Base-by-base conservation (phyloP, 1,140 invertebrate genomes). In the Neodiprion virginianus region DNA sequence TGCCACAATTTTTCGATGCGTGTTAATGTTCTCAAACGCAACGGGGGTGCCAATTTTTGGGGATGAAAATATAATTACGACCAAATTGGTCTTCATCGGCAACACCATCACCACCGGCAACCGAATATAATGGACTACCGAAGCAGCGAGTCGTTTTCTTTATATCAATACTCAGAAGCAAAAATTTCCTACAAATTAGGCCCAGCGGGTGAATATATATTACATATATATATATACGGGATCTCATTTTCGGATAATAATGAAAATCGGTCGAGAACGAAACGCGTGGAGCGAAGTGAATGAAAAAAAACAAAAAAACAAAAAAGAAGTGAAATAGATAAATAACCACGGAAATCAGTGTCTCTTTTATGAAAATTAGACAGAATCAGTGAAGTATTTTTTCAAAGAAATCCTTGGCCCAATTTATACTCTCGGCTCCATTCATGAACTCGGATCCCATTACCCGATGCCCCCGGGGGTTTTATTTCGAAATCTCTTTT, bases 361-460 rank as follows among this genome's bases (percentile, higher is more conserved):
- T 61, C 12, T 65, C 21, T 72, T 40, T 53, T 14, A 72, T 28
- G 48, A 48, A 73, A 73, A 47, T 73, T 61, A 67, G 47, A 48
- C 17, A 48, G 47, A 67, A 48, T 73, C 12, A 73, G 48, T 61
- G 71, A 72, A 17, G 53, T 17, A 67, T 67, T 48, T 72, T 72
- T 72, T 48, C 40, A 12, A 53, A 72, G 53, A 61, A 61, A 61
- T 61, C 53, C 5, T 40, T 48, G 67, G 66, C 12, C 67, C 72
- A 48, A 73, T 73, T 72, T 67, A 11, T 21, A 66, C 47, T 61
- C 21, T 7, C 12, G n/a, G 8, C 14, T 71, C 47, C 48, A 50
- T 71, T 47, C 40, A 47, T 69, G 53, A 72, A 61, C 5, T 61
- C 4, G 53, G 11, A 17, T 14, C 53, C 53, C 11, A 61, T 61